phyloP scores from a whole-genome alignment of 2,797 vertebrate genomes.

The Capromys pilorides region DNA sequence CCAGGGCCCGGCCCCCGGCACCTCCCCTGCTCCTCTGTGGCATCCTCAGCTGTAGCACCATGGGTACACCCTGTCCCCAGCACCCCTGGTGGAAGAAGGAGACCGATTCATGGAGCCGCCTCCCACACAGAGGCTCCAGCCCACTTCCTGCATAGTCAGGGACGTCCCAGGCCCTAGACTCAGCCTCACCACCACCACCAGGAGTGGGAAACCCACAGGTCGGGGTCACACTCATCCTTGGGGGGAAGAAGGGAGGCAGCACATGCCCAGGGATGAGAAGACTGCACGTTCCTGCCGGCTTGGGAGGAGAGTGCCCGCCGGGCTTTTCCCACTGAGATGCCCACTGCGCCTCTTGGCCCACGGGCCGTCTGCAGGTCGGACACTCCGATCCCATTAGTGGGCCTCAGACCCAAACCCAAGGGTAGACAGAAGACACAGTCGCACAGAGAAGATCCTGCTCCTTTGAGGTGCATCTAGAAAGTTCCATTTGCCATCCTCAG shows the following conservation, averaged over 20 bases:
- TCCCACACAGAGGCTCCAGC: background rate
- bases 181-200: background rate
- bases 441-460: background rate
- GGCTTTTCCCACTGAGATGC: conserved; percentile 65
- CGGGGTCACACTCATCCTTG: background rate
- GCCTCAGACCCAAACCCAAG: conserved; percentile 59
- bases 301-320: background rate
- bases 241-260: background rate
- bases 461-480: background rate
- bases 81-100: background rate
- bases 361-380: conserved; percentile 71
- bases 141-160: background rate
- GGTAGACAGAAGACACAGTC: conserved; percentile 35
- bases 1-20: background rate
- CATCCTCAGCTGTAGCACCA: background rate
- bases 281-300: background rate
- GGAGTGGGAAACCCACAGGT: background rate
- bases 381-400: background rate
- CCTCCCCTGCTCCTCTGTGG: background rate
- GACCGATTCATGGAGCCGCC: fast-evolving
- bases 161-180: too few species aligned
- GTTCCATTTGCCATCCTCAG: background rate
- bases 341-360: conserved; percentile 53
- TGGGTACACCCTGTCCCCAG: background rate
- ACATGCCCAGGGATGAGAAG: background rate